Evolutionary conservation across 2,888 invertebrate species (phyloP).

Genomic region (Falcaria lacertinaria): DNA sequence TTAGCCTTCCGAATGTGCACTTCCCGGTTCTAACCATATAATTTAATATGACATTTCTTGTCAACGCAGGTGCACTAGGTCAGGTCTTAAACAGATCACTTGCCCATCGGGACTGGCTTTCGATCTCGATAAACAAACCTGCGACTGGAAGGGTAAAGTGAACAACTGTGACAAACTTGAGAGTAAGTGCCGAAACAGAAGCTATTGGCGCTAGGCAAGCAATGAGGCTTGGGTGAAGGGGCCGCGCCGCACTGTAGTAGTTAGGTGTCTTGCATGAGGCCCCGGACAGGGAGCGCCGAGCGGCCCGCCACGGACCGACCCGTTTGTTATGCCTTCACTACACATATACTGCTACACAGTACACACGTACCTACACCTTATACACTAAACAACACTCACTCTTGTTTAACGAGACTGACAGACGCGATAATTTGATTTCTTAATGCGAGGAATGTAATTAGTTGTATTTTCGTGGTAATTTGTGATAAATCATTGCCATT

Average conservation of each 20-base stretch:
- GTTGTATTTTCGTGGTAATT: no score
- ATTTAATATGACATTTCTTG: constrained; percentile 76
- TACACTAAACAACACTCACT: not conserved
- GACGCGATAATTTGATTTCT: no score
- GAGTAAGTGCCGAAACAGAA: constrained; percentile 88
- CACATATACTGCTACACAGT: not conserved
- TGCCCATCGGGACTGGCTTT: constrained; percentile 98
- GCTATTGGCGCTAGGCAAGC: constrained; percentile 73
- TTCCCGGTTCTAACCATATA: constrained; percentile 57
- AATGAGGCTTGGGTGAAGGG: constrained; percentile 76
- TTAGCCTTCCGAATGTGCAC: constrained; percentile 66
- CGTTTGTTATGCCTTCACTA: constrained; percentile 53
- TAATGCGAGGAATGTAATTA: no score
- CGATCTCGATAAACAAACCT: constrained; percentile 98
- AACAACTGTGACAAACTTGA: constrained; percentile 97
- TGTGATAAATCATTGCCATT: no score
- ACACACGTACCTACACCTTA: no score
- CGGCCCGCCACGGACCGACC: constrained; percentile 45
- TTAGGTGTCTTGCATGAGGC: constrained; percentile 75
- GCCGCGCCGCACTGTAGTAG: constrained; percentile 77
- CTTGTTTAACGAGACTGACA: no score
- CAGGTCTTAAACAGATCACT: constrained; percentile 97
- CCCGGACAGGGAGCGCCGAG: constrained; percentile 54
- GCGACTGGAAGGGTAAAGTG: constrained; percentile 99
- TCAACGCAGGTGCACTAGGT: constrained; percentile 92